phyloP scores from a whole-genome alignment of 2,888 invertebrate species.

The Zygothrica quintamaculata region DNA sequence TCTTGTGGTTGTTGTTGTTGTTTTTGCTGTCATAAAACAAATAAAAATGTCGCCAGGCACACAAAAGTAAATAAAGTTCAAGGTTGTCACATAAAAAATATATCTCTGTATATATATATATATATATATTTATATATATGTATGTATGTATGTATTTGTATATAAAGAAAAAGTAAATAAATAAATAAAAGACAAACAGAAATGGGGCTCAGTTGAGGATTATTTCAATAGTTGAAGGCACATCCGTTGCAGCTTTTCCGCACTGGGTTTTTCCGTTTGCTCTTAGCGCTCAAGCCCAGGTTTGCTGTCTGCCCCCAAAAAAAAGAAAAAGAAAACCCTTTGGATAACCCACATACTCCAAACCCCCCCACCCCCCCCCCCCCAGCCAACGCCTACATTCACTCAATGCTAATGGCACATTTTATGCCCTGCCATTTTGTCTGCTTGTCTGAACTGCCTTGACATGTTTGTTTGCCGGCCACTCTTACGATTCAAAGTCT shows the following conservation, averaged over 20 bases:
- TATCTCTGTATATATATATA: neutral
- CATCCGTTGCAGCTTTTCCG: conserved; percentile 78
- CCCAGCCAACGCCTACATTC: conserved; percentile 19
- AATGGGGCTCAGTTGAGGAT: conserved; percentile 54
- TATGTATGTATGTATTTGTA: neutral
- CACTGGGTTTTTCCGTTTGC: conserved; percentile 35
- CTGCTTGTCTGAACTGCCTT: conserved; percentile 60
- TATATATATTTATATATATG: too few species aligned
- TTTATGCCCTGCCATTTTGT: conserved; percentile 70
- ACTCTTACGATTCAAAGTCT: conserved; percentile 4
- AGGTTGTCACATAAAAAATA: conserved; percentile 47
- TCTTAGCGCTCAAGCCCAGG: neutral
- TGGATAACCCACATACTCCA: neutral
- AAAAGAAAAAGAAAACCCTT: too few species aligned
- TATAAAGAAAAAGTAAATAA: conserved; percentile 46
- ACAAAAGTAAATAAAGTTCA: conserved; percentile 54
- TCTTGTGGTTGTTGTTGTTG: too few species aligned
- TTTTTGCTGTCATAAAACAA: conserved; percentile 64
- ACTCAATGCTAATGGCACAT: conserved; percentile 71
- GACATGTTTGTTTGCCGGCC: conserved; percentile 63
- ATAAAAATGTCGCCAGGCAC: conserved; percentile 64
- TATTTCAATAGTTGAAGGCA: conserved; percentile 75
- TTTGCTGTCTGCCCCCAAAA: neutral
- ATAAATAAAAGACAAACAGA: conserved; percentile 17
- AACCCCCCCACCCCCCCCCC: neutral